Conservation (phyloP, 2,797 vertebrate genomes). For the Pangasius larnaudii region DNA sequence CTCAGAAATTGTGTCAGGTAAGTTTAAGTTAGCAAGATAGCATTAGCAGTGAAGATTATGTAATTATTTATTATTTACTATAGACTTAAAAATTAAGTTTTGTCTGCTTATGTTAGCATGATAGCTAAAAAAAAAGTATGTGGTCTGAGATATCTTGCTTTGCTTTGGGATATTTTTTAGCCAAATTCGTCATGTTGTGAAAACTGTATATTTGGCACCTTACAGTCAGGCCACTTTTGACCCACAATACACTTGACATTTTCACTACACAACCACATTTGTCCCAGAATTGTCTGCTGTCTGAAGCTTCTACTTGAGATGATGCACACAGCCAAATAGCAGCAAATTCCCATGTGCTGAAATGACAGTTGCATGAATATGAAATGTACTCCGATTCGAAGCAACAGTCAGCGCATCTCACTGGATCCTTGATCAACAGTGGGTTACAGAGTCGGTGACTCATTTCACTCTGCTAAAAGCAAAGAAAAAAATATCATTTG, state of each 20-base stretch:
- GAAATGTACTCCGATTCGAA: background rate
- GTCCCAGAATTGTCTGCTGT: background rate
- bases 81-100: background rate
- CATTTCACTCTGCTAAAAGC: background rate
- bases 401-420: conserved; percentile 3
- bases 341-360: background rate
- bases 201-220: background rate
- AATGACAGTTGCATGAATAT: background rate
- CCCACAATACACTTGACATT: background rate
- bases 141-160: background rate
- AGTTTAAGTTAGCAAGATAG: background rate
- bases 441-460: background rate
- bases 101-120: background rate
- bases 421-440: background rate
- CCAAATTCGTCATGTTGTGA: background rate
- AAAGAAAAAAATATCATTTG: background rate
- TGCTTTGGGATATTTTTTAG: background rate
- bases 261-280: background rate
- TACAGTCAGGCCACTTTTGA: background rate
- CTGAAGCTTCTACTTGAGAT: background rate
- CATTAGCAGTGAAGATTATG: background rate
- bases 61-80: background rate
- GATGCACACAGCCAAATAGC: background rate
- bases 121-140: background rate
- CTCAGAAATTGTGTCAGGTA: background rate